Evolutionary conservation across 2,888 invertebrate species (phyloP).

Genomic region (Scaeva pyrastri): DNA sequence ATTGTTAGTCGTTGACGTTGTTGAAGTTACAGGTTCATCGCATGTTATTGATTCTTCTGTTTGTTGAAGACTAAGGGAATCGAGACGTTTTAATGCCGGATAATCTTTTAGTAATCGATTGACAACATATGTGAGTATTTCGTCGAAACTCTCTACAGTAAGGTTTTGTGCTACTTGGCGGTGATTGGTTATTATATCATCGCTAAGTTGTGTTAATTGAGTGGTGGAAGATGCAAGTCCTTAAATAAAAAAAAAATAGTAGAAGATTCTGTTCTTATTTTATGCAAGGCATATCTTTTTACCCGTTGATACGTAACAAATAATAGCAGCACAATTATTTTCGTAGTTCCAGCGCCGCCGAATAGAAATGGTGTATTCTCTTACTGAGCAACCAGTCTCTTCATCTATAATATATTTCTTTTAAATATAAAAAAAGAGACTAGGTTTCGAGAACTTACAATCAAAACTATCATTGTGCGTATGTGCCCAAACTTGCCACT

Average conservation of each 20-base stretch:
- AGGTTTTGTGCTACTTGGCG: constrained; percentile 83
- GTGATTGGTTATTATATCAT: constrained; percentile 82
- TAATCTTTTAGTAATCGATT: constrained; percentile 85
- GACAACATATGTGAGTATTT: constrained; percentile 86
- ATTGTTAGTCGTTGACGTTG: constrained; percentile 65
- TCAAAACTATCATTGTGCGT: constrained; percentile 94
- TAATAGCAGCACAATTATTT: constrained; percentile 93
- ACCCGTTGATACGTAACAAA: constrained; percentile 92
- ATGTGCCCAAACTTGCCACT: constrained; percentile 98
- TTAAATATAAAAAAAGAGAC: background rate
- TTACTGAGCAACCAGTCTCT: constrained; percentile 94
- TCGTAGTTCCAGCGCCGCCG: constrained; percentile 95
- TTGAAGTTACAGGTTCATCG: constrained; percentile 21
- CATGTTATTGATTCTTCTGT: constrained; percentile 82
- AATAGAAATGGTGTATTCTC: constrained; percentile 92
- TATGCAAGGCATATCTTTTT: background rate
- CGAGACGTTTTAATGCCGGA: constrained; percentile 79
- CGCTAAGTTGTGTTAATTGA: constrained; percentile 83
- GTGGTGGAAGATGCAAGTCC: constrained; percentile 84
- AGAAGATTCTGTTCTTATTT: background rate
- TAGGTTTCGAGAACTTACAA: constrained; percentile 85
- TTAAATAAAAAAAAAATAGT: constrained; percentile 50
- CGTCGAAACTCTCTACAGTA: constrained; percentile 85
- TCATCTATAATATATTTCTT: constrained; percentile 86
- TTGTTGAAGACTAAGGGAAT: constrained; percentile 51